A percentile compares a stretch with the other conserved stretches of the same genome.
Evolutionary conservation across 2,797 vertebrate species (phyloP).

Genomic region (Microcaecilia unicolor): DNA sequence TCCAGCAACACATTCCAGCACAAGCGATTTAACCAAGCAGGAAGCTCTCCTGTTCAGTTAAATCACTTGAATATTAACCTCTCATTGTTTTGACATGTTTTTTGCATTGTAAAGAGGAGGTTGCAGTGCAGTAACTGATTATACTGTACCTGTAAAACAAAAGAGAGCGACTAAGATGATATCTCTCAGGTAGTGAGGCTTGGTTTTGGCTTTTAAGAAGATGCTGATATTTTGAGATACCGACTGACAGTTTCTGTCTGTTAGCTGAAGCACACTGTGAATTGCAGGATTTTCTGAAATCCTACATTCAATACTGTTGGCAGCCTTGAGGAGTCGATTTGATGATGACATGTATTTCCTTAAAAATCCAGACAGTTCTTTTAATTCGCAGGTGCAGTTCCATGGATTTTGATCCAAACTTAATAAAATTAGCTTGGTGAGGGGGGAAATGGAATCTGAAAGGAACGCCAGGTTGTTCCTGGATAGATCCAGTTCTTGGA

Average conservation of each 20-base stretch:
- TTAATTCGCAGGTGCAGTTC: conserved; percentile 65
- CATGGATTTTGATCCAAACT: conserved; percentile 63
- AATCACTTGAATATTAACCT: too few relatives aligned
- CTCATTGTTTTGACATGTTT: too few relatives aligned
- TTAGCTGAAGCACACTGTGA: conserved; percentile 53
- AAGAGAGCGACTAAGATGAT: conserved; percentile 56
- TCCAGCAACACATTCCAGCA: too few relatives aligned
- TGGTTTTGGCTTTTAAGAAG: conserved; percentile 25
- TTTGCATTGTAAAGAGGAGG: too few relatives aligned
- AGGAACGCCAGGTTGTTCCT: conserved; percentile 54
- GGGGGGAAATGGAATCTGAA: conserved; percentile 53
- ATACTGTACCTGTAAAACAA: conserved; percentile 63
- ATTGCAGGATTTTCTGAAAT: conserved; percentile 30
- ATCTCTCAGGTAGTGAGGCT: conserved; percentile 50
- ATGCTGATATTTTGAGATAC: conserved; percentile 54
- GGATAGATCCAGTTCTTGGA: conserved; percentile 62
- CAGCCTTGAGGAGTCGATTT: conserved; percentile 44
- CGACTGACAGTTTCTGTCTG: conserved; percentile 55
- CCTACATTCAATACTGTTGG: conserved; percentile 49
- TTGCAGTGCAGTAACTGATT: too few relatives aligned
- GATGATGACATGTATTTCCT: conserved; percentile 49
- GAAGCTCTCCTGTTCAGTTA: too few relatives aligned
- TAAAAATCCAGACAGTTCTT: conserved; percentile 50
- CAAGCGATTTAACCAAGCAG: too few relatives aligned
- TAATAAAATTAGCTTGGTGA: conserved; percentile 53